Conservation (phyloP, 2,888 invertebrate genomes). For the Lycophotia porphyrea region DNA sequence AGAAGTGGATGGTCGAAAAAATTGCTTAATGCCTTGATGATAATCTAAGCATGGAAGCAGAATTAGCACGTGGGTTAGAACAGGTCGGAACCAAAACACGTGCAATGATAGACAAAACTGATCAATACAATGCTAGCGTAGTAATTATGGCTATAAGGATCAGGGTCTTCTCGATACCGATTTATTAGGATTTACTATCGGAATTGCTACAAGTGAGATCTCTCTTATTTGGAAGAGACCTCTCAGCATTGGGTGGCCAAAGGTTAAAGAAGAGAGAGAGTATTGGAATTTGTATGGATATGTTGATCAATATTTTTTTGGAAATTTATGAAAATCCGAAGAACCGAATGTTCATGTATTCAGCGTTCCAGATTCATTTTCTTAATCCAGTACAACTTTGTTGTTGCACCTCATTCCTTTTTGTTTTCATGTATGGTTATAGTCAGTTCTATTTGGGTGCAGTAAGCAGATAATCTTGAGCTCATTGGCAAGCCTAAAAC, state of each 20-base stretch:
- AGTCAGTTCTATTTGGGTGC: neutral
- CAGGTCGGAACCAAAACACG: neutral
- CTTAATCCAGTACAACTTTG: neutral
- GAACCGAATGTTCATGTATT: neutral
- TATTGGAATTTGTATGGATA: neutral
- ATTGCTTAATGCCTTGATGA: neutral
- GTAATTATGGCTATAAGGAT: neutral
- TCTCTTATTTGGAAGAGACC: neutral
- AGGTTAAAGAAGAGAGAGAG: neutral
- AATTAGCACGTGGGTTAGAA: too few species aligned
- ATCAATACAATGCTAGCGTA: neutral
- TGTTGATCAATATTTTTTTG: neutral
- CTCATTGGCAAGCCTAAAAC: slow-evolving; percentile 10
- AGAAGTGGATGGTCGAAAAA: neutral
- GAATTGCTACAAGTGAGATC: neutral
- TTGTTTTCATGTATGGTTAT: neutral
- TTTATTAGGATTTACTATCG: neutral
- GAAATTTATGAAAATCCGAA: neutral
- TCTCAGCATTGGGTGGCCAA: neutral
- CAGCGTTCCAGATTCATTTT: neutral
- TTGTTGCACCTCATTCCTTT: neutral
- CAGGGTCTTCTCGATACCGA: neutral
- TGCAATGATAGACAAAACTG: neutral
- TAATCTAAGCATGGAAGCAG: neutral
- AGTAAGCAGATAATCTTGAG: slow-evolving; percentile 5